phyloP scores from a whole-genome alignment of 2,113 vertebrate species.

The Cepphus grylle region DNA sequence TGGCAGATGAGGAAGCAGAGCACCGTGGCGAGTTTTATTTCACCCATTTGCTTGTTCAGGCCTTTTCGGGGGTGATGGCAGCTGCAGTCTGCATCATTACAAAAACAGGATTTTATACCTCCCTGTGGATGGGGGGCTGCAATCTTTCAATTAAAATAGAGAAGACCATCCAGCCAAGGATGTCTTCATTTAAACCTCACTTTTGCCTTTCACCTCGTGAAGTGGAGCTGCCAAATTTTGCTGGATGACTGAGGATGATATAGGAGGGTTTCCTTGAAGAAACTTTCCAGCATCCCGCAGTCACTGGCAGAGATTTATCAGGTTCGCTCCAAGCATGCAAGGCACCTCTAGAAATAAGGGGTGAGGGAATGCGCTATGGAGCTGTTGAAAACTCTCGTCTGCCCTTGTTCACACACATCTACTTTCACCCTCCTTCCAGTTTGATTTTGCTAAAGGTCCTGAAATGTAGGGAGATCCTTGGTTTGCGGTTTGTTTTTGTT shows the following conservation, averaged over 20 bases:
- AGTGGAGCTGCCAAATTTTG: not conserved
- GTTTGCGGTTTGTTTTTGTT: no score
- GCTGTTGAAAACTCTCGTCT: not conserved
- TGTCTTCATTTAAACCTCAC: constrained; percentile 10
- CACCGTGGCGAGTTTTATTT: not conserved
- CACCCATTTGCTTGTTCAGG: not conserved
- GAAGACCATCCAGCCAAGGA: not conserved
- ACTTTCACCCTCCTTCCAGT: not conserved
- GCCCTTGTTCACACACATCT: not conserved
- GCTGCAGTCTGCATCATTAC: not conserved
- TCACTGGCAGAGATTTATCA: not conserved
- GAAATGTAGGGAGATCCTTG: not conserved
- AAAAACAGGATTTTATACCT: not conserved
- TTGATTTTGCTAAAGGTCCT: not conserved
- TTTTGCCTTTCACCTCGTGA: not conserved
- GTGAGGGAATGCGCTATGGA: not conserved
- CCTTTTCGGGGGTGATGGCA: not conserved
- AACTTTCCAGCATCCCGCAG: not conserved
- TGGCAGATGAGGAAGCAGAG: not conserved
- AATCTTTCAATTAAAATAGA: not conserved
- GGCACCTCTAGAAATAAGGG: not conserved
- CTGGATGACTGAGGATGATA: not conserved
- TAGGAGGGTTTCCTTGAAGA: not conserved
- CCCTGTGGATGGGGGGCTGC: not conserved
- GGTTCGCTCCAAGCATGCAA: not conserved